Evolutionary conservation across 2,113 vertebrate genomes (phyloP), one percentile per base, ranked within the genome.

Genomic region (Proteles cristata): DNA sequence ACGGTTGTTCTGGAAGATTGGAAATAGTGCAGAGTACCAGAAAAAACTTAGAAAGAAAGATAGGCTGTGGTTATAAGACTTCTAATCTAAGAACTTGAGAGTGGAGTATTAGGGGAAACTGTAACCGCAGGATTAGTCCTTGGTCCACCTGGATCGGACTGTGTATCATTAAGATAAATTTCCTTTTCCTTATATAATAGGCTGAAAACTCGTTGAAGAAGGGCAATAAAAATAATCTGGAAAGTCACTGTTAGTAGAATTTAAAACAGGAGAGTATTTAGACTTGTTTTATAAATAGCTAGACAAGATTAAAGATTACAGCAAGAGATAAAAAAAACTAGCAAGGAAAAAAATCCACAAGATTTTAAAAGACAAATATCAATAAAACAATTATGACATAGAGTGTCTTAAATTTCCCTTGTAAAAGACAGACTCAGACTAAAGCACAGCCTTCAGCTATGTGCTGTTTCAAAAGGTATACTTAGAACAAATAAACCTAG

Each of bases 231-330:
- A 26, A 14, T 39, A 61, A 61, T 68, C 81, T 53, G 76, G 33
- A 39, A 76, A 11, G 83, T 61, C 31, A 77, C 21, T 8, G 0
- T 86, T 33, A 81, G 39, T 35, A 83, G 82, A 91, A 43, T 84
- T 91, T 82, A 50, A 86, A 74, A 48, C 50, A 79, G 19, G n/a
- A 55, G 43, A 76, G 35, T 4, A 25, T 55, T 7, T 33, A 65
- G 50, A 33, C 35, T 80, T 91, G 23, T 43, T 93, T 93, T 94
- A 43, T 80, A 68, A 93, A 11, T 45, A 28, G 28, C 19, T 89
- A 66, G 66, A 39, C 39, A 58, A 6, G 11, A 66, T 80, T 77
- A 85, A 76, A 58, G 43, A 31, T 26, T 58, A 26, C 35, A 82
- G 66, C 35, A 58, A 69, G 58, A 80, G 65, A 93, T 55, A 26